These are phyloP conservation scores for Dromaius novaehollandiae DNA, from an alignment of 2,113 vertebrate genomes.

Conservation along the genomic window DNA sequence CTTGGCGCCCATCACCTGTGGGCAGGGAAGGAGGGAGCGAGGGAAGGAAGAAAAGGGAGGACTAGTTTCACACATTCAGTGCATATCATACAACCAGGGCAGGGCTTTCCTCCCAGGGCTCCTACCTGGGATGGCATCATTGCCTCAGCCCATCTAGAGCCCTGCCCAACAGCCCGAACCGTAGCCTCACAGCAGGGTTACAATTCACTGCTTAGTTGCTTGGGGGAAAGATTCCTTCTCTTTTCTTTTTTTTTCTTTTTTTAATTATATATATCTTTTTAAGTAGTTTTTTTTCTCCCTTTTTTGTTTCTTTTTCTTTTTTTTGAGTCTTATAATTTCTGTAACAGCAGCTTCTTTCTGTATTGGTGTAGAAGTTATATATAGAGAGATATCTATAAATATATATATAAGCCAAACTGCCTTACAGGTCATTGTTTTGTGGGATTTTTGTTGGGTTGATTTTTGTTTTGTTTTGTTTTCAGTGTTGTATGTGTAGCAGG, in stretches of 20 bases:
- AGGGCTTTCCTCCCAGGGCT: background rate
- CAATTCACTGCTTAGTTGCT: slow-evolving; percentile 54
- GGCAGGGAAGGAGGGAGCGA: slow-evolving; percentile 11
- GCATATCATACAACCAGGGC: slow-evolving; percentile 18
- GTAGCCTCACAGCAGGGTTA: slow-evolving; percentile 31
- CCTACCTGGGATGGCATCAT: background rate
- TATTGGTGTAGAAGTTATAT: slow-evolving; percentile 72
- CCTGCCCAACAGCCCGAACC: slow-evolving; percentile 34
- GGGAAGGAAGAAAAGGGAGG: slow-evolving; percentile 8
- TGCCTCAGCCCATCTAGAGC: slow-evolving; percentile 14
- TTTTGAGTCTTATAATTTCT: slow-evolving; percentile 60
- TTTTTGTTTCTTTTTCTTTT: background rate
- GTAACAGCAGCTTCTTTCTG: slow-evolving; percentile 78
- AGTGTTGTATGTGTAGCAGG: slow-evolving; percentile 85
- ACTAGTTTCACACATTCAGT: slow-evolving; percentile 47
- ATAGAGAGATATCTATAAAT: slow-evolving; percentile 69
- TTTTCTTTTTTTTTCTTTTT: background rate
- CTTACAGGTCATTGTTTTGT: slow-evolving; percentile 69
- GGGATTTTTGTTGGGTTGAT: slow-evolving; percentile 29
- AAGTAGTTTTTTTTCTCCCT: slow-evolving; percentile 17
- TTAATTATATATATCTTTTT: slow-evolving; percentile 29
- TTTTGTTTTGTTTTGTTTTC: slow-evolving; percentile 63
- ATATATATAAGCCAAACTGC: slow-evolving; percentile 77
- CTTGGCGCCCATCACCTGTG: background rate
- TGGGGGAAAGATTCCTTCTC: slow-evolving; percentile 40